phyloP scores from a whole-genome alignment of 2,113 vertebrate species.

The Callospermophilus lateralis region DNA sequence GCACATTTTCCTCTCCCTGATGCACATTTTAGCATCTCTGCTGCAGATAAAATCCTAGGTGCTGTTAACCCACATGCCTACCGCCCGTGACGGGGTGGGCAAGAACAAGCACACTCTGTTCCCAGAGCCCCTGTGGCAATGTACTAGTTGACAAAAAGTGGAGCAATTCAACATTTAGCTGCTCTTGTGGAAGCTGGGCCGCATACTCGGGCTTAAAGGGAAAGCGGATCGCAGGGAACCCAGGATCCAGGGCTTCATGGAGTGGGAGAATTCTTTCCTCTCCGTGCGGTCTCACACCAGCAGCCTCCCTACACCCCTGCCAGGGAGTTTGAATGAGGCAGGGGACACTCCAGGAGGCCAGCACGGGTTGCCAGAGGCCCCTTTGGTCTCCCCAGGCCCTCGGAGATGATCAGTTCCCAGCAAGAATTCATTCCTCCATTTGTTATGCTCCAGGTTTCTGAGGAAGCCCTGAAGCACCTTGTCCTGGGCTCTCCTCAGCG shows the following conservation, averaged over 20 bases:
- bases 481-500: not conserved
- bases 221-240: not conserved
- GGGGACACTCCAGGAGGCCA: not conserved
- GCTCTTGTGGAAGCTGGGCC: not conserved
- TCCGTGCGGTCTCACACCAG: not conserved
- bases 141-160: not conserved
- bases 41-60: not conserved
- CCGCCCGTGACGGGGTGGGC: accelerated
- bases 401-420: not conserved
- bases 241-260: not conserved
- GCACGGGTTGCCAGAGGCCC: not conserved
- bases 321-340: not conserved
- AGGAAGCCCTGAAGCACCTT: not conserved
- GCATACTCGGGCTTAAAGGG: not conserved
- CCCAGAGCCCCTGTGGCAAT: not conserved
- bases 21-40: not conserved
- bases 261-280: not conserved
- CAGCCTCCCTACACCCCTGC: not conserved
- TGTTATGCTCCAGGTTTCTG: not conserved
- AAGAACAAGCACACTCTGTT: not conserved
- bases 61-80: not conserved
- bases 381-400: not conserved
- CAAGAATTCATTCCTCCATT: not conserved
- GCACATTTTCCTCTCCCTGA: not conserved
- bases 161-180: not conserved